Evolutionary conservation across 2,797 vertebrate species (phyloP), one percentile per base, ranked within the genome.

Genomic region (Meda fulgida): DNA sequence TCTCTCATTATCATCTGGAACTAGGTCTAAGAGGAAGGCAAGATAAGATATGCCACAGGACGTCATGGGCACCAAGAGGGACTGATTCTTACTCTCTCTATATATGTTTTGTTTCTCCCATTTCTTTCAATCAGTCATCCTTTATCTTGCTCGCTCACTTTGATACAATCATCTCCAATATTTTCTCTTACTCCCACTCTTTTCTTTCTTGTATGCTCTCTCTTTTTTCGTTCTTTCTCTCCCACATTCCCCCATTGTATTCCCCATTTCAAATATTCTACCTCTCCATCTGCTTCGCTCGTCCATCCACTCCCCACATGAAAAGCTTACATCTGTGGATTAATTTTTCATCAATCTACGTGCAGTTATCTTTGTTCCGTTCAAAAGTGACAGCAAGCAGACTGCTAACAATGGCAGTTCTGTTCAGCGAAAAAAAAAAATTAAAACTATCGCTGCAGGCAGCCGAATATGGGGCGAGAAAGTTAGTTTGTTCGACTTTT

Each of bases 1-100:
- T 77, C 23, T 88, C 95, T 96, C 93, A 96, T 96, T 97, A 97
- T 96, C 96, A 97, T 96, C 95, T 94, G 96, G 95, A 98, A 96
- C 96, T 93, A 93, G 93, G 95, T 95, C 95, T 96, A 94, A 95
- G 95, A 93, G 87, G 87, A 88, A 92, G 94, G 92, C 92, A 94
- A 91, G 89, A 93, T 92, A 88, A 93, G 94, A 93, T 87, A 89
- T 91, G 89, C 92, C 92, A 88, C 91, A 92, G 93, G 93, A 93
- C 86, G 89, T 93, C 93, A 89, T 93, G 92, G 94, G 93, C 92
- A 92, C 91, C 89, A 89, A 91, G 93, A 76, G 86, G 83, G 91
- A 94, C 93, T 46, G 91, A 93, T 92, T 94, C 86, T 75, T 84
- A 73, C 85, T 83, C 43, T 73, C 70, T 73, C 36, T 78, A 78